phyloP scores from a whole-genome alignment of 2,113 vertebrate species.

The Ictalurus furcatus region DNA sequence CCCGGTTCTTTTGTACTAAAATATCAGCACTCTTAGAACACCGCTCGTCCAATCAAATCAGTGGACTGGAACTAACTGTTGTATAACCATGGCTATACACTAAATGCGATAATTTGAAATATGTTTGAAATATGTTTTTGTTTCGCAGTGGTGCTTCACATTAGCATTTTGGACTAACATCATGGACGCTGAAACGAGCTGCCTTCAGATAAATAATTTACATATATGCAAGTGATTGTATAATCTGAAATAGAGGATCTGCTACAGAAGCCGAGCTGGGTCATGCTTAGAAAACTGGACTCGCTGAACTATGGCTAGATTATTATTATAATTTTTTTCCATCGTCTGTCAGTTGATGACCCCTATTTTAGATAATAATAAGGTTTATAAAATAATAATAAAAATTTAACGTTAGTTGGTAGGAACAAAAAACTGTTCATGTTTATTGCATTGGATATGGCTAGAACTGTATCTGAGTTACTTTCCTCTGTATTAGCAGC shows the following conservation, averaged over 20 bases:
- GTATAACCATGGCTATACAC: neutral
- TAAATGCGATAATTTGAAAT: neutral
- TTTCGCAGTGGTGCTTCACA: neutral
- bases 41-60: neutral
- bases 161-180: no score
- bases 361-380: neutral
- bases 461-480: neutral
- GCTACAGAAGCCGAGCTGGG: neutral
- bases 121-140: no score
- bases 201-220: neutral
- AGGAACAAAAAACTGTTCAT: neutral
- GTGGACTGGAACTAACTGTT: neutral
- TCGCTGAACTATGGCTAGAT: neutral
- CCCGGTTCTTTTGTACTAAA: no score
- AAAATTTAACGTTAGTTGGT: neutral
- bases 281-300: neutral
- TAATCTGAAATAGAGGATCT: neutral
- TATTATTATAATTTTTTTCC: no score
- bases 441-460: neutral
- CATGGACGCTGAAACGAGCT: neutral
- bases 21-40: neutral
- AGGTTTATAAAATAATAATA: neutral
- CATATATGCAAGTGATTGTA: neutral
- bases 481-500: slow-evolving; percentile 21
- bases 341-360: neutral